phyloP scores from a whole-genome alignment of 1,140 invertebrate genomes.

The Oreohelix idahoensis region DNA sequence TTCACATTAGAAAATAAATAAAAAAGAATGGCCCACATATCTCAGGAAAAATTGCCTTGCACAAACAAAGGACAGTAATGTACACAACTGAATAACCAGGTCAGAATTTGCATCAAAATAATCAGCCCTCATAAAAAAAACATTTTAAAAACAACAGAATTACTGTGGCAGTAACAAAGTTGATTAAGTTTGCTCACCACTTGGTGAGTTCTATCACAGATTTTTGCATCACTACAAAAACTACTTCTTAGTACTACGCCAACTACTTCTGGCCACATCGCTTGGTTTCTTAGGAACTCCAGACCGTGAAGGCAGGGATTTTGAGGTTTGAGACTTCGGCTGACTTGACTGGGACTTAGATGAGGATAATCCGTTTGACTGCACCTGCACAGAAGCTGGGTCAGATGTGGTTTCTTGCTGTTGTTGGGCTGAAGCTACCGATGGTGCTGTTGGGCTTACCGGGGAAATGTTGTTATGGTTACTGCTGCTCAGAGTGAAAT shows the following conservation, averaged over 20 bases:
- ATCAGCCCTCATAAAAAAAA: too few relatives aligned
- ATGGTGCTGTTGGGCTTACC: neutral
- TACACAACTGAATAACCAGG: too few relatives aligned
- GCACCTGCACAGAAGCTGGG: neutral
- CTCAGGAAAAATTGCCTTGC: too few relatives aligned
- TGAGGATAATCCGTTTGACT: neutral
- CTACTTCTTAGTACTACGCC: neutral
- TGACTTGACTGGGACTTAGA: neutral
- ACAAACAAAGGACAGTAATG: too few relatives aligned
- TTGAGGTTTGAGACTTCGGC: neutral
- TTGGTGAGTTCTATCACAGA: constrained; percentile 6
- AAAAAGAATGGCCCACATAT: too few relatives aligned
- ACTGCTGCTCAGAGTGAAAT: neutral
- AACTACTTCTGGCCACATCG: neutral
- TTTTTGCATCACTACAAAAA: neutral
- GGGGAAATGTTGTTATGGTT: neutral
- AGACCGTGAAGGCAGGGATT: neutral
- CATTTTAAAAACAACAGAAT: too few relatives aligned
- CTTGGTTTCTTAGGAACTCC: neutral
- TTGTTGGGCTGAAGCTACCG: neutral
- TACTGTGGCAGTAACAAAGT: too few relatives aligned
- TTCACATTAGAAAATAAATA: too few relatives aligned
- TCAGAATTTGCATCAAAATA: too few relatives aligned
- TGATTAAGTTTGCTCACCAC: too few relatives aligned
- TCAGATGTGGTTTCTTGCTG: neutral